Evolutionary conservation across 2,113 vertebrate species (phyloP), one percentile per base, ranked within the genome.

Genomic region (Odobenus rosmarus): DNA sequence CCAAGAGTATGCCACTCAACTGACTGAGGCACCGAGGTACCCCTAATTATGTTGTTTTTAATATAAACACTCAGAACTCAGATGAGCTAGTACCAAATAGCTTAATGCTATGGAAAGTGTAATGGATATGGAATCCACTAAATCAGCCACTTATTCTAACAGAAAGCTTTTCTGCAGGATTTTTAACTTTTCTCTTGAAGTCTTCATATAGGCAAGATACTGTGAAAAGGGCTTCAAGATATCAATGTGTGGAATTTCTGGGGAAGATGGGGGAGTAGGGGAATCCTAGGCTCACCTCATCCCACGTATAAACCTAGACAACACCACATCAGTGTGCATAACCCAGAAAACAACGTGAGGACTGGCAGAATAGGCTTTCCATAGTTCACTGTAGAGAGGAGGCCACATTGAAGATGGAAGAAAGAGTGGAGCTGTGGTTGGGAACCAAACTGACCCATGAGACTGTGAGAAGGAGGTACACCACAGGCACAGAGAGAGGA

Each of bases 191-290:
- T 67, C 67, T 89, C 24, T 53, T 39, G 49, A 69, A 49, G 33
- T 74, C 36, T 79, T 95, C 33, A 31, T 26, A 1, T 26, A 71
- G 15, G 8, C 61, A 92, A 88, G 74, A 72, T 8, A 39, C 51
- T 79, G 39, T 84, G 67, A 74, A 59, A 91, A 91, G 51, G 57
- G 36, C 88, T 95, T 95, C 39, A 95, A 16, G 86, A 36, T 94
- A 28, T 79, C 55, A 64, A 0, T 8, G 1, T 94, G 19, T 93
- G 72, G 72, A 46, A 46, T 46, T 76, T 76, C 24, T 15, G 7
- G 42, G 72, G 39, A 74, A 46, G 36, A 42, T 74, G 67, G 33
- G 33, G 23, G 71, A 74, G 3, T 46, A 42, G 39, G 39, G 39
- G 39, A 24, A 76, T 76, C 42, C 23, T 46, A 46, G 13, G 24